Evolutionary conservation across 2,113 vertebrate species (phyloP).

Genomic region (Himantopus leucocephalus): DNA sequence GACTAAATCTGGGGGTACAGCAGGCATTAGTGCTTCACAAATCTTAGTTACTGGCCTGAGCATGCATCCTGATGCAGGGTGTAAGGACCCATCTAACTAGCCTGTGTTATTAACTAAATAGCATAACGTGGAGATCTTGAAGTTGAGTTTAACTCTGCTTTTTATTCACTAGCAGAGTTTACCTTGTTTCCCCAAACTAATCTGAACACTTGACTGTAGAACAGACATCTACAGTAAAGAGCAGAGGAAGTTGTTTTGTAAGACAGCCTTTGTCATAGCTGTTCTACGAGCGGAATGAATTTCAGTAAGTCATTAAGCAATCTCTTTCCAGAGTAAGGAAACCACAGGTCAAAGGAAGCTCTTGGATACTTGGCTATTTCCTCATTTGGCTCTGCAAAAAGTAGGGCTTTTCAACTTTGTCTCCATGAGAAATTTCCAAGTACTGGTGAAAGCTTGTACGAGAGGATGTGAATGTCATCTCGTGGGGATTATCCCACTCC

Average conservation of each 20-base stretch:
- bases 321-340: background rate
- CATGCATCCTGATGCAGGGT: no score
- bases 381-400: background rate
- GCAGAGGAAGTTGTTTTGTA: conserved; percentile 39
- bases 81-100: no score
- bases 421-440: background rate
- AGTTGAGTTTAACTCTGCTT: background rate
- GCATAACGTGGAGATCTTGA: accelerated
- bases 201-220: background rate
- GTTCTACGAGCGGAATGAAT: background rate
- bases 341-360: background rate
- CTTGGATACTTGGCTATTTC: background rate
- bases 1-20: background rate
- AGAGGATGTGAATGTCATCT: background rate
- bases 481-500: background rate
- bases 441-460: background rate
- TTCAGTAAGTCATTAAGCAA: background rate
- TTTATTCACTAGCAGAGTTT: background rate
- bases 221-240: accelerated
- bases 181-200: background rate
- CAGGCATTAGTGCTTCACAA: background rate
- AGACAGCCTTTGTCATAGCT: background rate
- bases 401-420: background rate
- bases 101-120: background rate
- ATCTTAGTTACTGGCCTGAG: no score